These are phyloP conservation scores for Stenoptilia bipunctidactyla DNA, from an alignment of 2,888 invertebrate genomes.

Conservation along the genomic window DNA sequence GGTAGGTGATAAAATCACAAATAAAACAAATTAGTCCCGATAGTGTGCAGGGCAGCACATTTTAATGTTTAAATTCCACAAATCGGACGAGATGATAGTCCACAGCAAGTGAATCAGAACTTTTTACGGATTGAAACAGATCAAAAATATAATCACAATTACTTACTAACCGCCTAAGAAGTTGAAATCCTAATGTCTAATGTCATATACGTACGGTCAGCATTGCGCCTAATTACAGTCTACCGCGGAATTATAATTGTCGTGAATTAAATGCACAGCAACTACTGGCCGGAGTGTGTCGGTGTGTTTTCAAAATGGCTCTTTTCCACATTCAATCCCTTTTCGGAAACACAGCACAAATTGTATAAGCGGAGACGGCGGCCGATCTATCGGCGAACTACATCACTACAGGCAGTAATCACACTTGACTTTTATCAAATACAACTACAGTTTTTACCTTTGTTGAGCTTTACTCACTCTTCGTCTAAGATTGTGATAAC, in stretches of 20 bases:
- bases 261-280: constrained; percentile 54
- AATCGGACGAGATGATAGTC: constrained; percentile 52
- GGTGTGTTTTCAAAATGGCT: constrained; percentile 92
- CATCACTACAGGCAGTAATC: constrained; percentile 22
- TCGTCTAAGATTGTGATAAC: background rate
- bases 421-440: constrained; percentile 23
- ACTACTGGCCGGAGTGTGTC: constrained; percentile 64
- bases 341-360: constrained; percentile 92
- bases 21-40: constrained; percentile 37
- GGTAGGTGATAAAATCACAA: constrained; percentile 16
- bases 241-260: constrained; percentile 42
- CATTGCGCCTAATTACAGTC: constrained; percentile 37
- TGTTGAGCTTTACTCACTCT: constrained; percentile 7
- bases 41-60: constrained; percentile 41
- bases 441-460: constrained; percentile 10
- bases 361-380: constrained; percentile 6
- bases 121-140: constrained; percentile 50
- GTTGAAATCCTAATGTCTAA: constrained; percentile 40
- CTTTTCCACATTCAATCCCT: constrained; percentile 83
- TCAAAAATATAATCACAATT: constrained; percentile 52
- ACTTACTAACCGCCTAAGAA: constrained; percentile 48
- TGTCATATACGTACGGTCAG: constrained; percentile 44
- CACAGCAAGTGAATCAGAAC: constrained; percentile 54
- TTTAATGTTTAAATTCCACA: constrained; percentile 64
- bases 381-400: too few relatives aligned